Conservation (phyloP, 2,888 invertebrate genomes). For the Caenorhabditis sp. region DNA sequence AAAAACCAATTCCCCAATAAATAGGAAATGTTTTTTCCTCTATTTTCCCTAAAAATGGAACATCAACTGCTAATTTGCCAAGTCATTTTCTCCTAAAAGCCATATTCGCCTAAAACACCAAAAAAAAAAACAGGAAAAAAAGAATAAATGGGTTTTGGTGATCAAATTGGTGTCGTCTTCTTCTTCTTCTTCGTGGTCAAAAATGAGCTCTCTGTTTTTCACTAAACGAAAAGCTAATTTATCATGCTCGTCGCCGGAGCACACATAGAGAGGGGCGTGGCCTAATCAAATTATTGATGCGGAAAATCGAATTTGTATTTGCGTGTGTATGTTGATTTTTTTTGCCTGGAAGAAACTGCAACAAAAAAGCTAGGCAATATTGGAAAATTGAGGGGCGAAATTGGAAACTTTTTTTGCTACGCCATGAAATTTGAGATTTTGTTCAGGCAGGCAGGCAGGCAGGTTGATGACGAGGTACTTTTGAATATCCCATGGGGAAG, state of each 20-base stretch:
- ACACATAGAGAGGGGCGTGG: neutral
- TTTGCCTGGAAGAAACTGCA: neutral
- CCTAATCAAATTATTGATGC: neutral
- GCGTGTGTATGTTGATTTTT: neutral
- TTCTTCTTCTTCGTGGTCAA: neutral
- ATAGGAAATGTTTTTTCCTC: too few relatives aligned
- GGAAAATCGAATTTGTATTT: neutral
- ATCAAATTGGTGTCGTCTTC: too few relatives aligned
- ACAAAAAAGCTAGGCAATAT: neutral
- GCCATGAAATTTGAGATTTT: neutral
- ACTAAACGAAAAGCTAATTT: neutral
- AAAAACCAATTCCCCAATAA: too few relatives aligned
- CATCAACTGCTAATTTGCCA: too few relatives aligned
- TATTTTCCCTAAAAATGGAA: too few relatives aligned
- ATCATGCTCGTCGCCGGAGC: neutral
- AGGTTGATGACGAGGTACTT: too few relatives aligned
- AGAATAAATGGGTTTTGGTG: too few relatives aligned
- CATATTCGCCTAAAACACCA: too few relatives aligned
- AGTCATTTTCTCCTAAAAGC: too few relatives aligned
- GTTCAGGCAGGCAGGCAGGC: too few relatives aligned
- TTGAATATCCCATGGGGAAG: too few relatives aligned
- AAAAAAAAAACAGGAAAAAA: too few relatives aligned
- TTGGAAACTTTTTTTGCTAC: neutral
- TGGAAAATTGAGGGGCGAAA: neutral
- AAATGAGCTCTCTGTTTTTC: neutral